A percentile compares a stretch with the other conserved stretches of the same genome.
Evolutionary conservation across 2,113 vertebrate species (phyloP).

Genomic region (Eulemur rufifrons): DNA sequence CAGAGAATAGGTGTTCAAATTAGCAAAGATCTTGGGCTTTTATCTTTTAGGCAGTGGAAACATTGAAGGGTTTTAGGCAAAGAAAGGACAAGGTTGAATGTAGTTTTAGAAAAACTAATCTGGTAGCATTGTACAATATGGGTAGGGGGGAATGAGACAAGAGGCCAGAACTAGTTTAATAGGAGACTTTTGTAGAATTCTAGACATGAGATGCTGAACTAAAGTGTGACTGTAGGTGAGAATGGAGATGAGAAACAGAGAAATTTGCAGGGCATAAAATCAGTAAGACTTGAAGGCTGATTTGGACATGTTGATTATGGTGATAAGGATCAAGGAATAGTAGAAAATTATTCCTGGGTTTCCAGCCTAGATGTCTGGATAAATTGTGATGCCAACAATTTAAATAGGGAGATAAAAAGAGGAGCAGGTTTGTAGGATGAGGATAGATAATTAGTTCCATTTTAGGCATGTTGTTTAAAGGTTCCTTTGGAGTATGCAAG

Average conservation of each 20-base stretch:
- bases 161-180: not conserved
- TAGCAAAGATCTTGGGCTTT: not conserved
- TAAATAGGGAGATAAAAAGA: slow-evolving; percentile 24
- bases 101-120: slow-evolving; percentile 18
- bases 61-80: slow-evolving; percentile 14
- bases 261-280: not conserved
- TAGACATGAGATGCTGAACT: not conserved
- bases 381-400: not conserved
- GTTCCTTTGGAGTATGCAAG: not conserved
- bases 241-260: not conserved
- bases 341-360: not conserved
- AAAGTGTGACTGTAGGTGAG: not conserved
- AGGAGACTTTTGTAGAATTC: not conserved
- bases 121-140: not conserved
- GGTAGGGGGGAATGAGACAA: not conserved
- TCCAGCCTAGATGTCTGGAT: not conserved
- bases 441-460: not conserved
- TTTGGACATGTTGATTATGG: not conserved
- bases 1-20: not conserved
- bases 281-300: not conserved
- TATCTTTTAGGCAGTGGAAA: not conserved
- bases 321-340: not conserved
- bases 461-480: slow-evolving; percentile 1
- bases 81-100: not conserved
- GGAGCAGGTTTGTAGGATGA: not conserved